These are phyloP conservation scores for Strigamia crassipes DNA, from an alignment of 2,888 invertebrate genomes.

Conservation along the genomic window DNA sequence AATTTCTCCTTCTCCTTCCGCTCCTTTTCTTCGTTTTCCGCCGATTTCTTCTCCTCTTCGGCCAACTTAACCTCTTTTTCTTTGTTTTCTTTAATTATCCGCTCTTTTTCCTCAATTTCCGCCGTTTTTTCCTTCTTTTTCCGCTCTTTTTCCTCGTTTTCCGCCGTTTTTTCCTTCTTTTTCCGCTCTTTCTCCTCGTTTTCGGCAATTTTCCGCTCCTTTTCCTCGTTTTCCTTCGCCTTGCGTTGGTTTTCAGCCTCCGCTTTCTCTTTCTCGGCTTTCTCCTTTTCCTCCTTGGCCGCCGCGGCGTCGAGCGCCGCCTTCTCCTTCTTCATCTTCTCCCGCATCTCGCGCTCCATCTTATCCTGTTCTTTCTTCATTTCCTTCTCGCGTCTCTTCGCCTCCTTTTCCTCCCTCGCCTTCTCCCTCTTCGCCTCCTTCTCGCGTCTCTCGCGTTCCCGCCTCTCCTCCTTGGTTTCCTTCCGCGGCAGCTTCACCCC, in stretches of 20 bases:
- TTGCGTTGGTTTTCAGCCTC: constrained; percentile 67
- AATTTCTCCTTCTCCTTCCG: constrained; percentile 54
- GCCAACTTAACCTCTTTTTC: constrained; percentile 58
- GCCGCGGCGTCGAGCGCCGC: constrained; percentile 61
- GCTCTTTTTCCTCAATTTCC: constrained; percentile 57
- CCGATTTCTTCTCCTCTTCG: constrained; percentile 46
- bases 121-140: constrained; percentile 23
- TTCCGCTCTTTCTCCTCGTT: constrained; percentile 41
- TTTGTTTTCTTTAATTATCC: constrained; percentile 41
- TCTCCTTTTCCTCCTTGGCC: constrained; percentile 43
- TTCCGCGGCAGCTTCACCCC: background rate
- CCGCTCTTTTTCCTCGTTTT: background rate
- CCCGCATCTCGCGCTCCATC: constrained; percentile 2
- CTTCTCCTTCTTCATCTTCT: constrained; percentile 46
- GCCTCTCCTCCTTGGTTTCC: constrained; percentile 7
- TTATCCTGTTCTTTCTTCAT: constrained; percentile 26
- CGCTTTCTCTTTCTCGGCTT: background rate
- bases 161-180: background rate
- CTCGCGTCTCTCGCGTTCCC: background rate
- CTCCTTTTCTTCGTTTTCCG: constrained; percentile 59
- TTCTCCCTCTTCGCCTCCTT: constrained; percentile 31
- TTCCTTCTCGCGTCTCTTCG: constrained; percentile 34
- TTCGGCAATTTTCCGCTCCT: constrained; percentile 47
- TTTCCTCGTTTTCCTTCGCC: constrained; percentile 60
- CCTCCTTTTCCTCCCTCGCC: constrained; percentile 27